Evolutionary conservation across 1,140 invertebrate species (phyloP).

Genomic region (Hermatobates lingyangjiaoensis): DNA sequence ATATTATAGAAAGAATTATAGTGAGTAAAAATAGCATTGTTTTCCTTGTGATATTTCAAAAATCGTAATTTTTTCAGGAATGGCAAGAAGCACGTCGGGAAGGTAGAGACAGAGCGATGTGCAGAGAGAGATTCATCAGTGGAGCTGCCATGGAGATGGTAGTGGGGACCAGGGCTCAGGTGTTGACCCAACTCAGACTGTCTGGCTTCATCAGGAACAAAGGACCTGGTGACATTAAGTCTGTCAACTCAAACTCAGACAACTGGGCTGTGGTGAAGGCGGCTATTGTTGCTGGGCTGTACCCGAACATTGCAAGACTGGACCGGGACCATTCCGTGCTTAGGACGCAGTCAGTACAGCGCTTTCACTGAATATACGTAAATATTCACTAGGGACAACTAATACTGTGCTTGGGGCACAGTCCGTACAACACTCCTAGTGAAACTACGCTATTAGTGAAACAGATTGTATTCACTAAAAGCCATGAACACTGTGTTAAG

Average conservation of each 20-base stretch:
- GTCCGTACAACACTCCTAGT: neutral
- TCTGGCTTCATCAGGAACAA: slow-evolving; percentile 57
- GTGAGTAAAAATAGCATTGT: no score
- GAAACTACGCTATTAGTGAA: no score
- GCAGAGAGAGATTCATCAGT: slow-evolving; percentile 59
- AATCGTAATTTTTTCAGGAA: slow-evolving; percentile 22
- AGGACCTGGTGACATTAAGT: slow-evolving; percentile 43
- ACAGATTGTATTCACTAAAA: no score
- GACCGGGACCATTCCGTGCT: slow-evolving; percentile 35
- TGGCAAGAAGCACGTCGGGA: slow-evolving; percentile 45
- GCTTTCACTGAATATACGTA: neutral
- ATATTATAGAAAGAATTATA: no score
- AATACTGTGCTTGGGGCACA: neutral
- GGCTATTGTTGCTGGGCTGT: slow-evolving; percentile 63
- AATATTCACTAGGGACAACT: neutral
- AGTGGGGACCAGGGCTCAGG: slow-evolving; percentile 47
- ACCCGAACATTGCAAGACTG: slow-evolving; percentile 65
- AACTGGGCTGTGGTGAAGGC: slow-evolving; percentile 87
- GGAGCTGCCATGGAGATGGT: slow-evolving; percentile 75
- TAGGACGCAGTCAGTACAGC: slow-evolving; percentile 34
- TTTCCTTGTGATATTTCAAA: slow-evolving; percentile 1
- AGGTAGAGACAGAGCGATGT: slow-evolving; percentile 52
- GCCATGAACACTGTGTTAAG: no score
- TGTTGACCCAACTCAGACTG: slow-evolving; percentile 69
- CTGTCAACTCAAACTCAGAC: slow-evolving; percentile 66